Percentiles rank a stretch among this genome's conserved stretches.
Conservation (phyloP, 2,113 vertebrate genomes). For the Sinocyclocheilus anophthalmus region DNA sequence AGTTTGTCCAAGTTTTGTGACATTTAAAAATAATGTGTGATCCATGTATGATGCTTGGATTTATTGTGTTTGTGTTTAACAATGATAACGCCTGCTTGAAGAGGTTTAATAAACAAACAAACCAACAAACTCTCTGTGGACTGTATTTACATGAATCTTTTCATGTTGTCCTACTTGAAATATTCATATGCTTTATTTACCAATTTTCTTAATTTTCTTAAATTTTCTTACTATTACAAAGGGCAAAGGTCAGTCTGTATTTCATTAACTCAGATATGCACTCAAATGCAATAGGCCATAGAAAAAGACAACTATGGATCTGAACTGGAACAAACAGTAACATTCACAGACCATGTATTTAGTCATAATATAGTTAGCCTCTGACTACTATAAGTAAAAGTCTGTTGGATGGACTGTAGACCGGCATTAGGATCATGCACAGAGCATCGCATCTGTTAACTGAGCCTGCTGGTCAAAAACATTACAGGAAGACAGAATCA, state of each 20-base stretch:
- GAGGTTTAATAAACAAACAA: neutral
- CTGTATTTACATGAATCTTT: neutral
- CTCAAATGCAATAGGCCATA: too few relatives aligned
- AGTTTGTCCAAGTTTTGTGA: neutral
- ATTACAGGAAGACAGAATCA: neutral
- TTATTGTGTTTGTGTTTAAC: neutral
- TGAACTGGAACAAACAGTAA: neutral
- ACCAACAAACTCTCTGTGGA: neutral
- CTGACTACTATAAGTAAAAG: neutral
- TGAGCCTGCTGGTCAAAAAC: slow-evolving; percentile 1
- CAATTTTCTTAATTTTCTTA: neutral
- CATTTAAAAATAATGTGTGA: too few relatives aligned
- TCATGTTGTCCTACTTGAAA: neutral
- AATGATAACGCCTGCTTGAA: neutral
- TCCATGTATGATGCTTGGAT: too few relatives aligned
- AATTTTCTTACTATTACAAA: neutral
- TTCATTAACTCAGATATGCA: too few relatives aligned
- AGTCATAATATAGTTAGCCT: neutral
- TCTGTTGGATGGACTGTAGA: neutral
- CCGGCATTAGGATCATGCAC: neutral
- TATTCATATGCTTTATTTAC: neutral
- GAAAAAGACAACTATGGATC: too few relatives aligned
- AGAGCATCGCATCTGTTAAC: neutral
- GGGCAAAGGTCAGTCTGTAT: neutral
- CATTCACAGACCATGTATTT: neutral